Evolutionary conservation across 2,888 invertebrate species (phyloP).

Genomic region (Temnothorax rugatulus): DNA sequence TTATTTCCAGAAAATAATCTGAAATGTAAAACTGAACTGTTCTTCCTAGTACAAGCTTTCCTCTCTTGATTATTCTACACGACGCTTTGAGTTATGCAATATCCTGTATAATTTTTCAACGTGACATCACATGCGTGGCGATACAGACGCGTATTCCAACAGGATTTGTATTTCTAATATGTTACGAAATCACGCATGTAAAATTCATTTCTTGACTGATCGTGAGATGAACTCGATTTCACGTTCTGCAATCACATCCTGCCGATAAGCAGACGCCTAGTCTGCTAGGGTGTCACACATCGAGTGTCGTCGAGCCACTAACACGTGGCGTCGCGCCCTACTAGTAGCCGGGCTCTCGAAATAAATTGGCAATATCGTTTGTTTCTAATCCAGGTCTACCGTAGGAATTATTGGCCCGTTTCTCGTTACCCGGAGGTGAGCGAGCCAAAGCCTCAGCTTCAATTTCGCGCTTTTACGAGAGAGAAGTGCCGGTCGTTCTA

Average conservation of each 20-base stretch:
- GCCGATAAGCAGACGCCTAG: not conserved
- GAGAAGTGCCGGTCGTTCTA: not conserved
- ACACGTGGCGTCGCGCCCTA: slow-evolving; percentile 24
- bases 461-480: slow-evolving; percentile 5
- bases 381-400: slow-evolving; percentile 37
- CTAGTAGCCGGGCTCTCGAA: slow-evolving; percentile 17
- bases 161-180: not conserved
- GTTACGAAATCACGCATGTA: not conserved
- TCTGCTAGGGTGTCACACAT: not conserved
- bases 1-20: not conserved
- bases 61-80: not conserved
- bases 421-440: slow-evolving; percentile 40
- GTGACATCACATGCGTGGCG: not conserved
- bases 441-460: slow-evolving; percentile 37
- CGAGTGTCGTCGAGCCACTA: not conserved
- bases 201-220: not conserved
- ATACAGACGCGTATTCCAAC: not conserved
- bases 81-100: not conserved
- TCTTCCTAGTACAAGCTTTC: not conserved
- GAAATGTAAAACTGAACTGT: not conserved
- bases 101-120: not conserved
- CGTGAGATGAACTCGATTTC: not conserved
- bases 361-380: slow-evolving; percentile 41
- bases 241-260: not conserved
- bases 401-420: slow-evolving; percentile 39